Conservation (phyloP, 2,888 invertebrate species). For the Meteorus colon region DNA sequence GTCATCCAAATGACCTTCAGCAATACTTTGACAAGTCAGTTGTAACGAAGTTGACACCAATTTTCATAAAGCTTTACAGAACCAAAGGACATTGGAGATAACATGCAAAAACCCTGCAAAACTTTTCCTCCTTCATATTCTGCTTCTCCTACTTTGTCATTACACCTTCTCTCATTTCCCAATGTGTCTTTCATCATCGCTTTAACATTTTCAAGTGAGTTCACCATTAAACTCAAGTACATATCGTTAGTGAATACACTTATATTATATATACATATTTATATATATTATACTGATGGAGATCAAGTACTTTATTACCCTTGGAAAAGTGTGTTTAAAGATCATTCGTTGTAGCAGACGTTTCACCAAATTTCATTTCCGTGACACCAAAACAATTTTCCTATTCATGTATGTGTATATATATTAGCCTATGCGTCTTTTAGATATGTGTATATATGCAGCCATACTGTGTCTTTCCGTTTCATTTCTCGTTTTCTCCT, state of each 20-base stretch:
- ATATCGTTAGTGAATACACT: conserved; percentile 18
- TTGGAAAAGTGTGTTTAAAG: conserved; percentile 1
- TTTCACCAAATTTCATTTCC: conserved; percentile 23
- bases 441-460: neutral
- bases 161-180: neutral
- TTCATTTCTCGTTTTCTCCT: conserved; percentile 1
- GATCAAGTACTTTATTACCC: neutral
- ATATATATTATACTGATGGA: conserved; percentile 6
- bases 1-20: neutral
- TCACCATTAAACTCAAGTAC: conserved; percentile 32
- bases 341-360: neutral
- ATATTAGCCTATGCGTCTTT: neutral
- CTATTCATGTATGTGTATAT: neutral
- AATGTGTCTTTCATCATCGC: neutral
- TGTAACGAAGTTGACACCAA: conserved; percentile 32
- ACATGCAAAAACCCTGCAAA: conserved; percentile 7
- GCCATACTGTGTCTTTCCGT: neutral
- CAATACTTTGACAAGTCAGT: conserved; percentile 12
- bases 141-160: neutral
- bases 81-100: neutral
- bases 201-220: conserved; percentile 20
- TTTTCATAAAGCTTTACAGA: conserved; percentile 14
- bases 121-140: neutral
- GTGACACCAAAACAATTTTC: conserved; percentile 21
- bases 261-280: neutral